Evolutionary conservation across 2,888 invertebrate genomes (phyloP), one percentile per base, ranked within the genome.

Genomic region (Drosophila lutescens): DNA sequence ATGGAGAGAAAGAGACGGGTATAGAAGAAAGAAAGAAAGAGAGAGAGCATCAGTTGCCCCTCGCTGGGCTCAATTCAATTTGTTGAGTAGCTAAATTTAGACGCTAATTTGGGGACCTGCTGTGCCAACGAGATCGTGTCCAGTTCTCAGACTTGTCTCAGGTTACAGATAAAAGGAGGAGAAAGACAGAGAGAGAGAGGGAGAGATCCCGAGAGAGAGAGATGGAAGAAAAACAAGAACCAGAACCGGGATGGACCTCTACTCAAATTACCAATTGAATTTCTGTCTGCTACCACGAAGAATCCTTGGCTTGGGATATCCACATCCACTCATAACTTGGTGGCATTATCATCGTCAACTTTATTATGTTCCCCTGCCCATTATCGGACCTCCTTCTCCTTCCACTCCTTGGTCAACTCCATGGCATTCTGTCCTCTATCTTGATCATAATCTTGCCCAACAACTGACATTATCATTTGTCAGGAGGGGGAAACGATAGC

Each of bases 61-160:
- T 44, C 63, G 75, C 65, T 59, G 77, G 47, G 76, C 54, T 26
- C 53, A 43, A 67, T 56, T 62, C 77, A 84, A 74, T 79, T 71
- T 72, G 65, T 46, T 62, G 69, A 79, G 76, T 78, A 62, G 76
- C 79, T 80, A 77, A 88, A 88, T 86, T 83, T 78, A 80, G 80
- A 86, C 79, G 82, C 84, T 86, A 86, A 86, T 86, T 84, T 76
- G 66, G 71, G 55, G 61, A 68, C 79, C 72, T 60, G 79, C 85
- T 77, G 81, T 53, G 85, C 65, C 51, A 54, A 67, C 68, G 68
- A 54, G 66, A 66, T 66, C 66, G 66, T 71, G 71, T 54, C 71
- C 60, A 60, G 60, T 59, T 54, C 68, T 38, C 41, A 46, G 58
- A 44, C 59, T 54, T 20, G 67, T 17, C 65, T 66, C 68, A 23